Base-by-base conservation (phyloP, 2,888 invertebrate species). In the Laspeyria flexula region DNA sequence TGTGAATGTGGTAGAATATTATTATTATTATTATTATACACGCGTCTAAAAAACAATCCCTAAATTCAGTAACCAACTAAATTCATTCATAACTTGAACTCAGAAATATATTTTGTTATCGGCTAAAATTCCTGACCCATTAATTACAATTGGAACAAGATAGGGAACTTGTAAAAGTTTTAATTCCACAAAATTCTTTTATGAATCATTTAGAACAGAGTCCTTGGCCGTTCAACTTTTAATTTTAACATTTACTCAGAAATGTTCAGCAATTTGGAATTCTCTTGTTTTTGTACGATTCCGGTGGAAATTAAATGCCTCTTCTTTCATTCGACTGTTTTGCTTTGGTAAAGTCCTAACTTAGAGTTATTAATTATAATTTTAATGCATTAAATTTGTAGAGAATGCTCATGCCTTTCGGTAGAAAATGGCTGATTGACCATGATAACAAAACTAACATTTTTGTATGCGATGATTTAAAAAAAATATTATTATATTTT, bases 121-220 rank as follows among this genome's bases (percentile, higher is more conserved):
- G 41, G n/a, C 38, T 41, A 1, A 54, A 55, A 57, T 52, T 64
- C 55, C 55, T 67, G 64, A 60, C 71, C 68, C 49, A 37, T 33
- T 34, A 4, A 30, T 47, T 47, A 55, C 56, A 71, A 59, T 71
- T 30, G 53, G 45, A 57, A 52, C 52, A 49, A 71, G 58, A 71
- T 61, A 64, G 43, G 46, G 6, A 54, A 61, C 49, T 68, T 60
- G 38, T 3, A 12, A 53, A 69, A 69, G 50, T 69, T 66, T 71
- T 71, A 68, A 65, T 65, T 71, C 51, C 62, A 54, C 62, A 55
- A 51, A 71, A 62, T 68, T 71, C 61, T 64, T 69, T 71, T 62
- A 60, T 62, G 69, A 69, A 65, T 68, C 65, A 68, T 68, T 71
- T 71, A 53, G 43, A 68, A 56, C 51, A 43, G 53, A 23, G 45